Evolutionary conservation across 2,888 invertebrate species (phyloP), one percentile per base, ranked within the genome.

Genomic region (Drosophila pegasa): DNA sequence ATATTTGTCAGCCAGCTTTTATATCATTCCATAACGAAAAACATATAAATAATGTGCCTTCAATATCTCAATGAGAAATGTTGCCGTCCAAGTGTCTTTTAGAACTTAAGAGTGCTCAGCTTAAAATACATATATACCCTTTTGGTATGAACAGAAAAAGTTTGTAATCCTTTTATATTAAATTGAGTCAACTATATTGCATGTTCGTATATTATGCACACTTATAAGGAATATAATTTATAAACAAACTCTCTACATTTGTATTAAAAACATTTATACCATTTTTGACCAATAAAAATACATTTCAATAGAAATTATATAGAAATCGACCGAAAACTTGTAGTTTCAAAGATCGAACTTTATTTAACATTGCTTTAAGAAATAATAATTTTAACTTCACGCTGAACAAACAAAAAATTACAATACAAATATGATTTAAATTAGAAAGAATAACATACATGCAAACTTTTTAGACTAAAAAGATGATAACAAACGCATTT

Each of bases 81-180:
- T 67, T 74, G 56, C 80, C 81, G 81, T 82, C 87, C 81, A 87
- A 83, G 67, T 72, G 71, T 82, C 78, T 78, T 68, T 12, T 88
- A 88, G 78, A 55, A 47, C 29, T 38, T 87, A 81, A 81, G 74
- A 61, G 58, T 5, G 35, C 25, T 61, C 33, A 25, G 16, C 43
- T 60, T 50, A 56, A 25, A 35, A 38, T 20, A 48, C 3, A 14
- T 31, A 3, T 27, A n/a, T 81, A 70, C 68, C 75, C 54, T 65
- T 71, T 71, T 87, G 69, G 59, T 78, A n/a, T 48, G 54, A 41
- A 27, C 51, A 45, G 31, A 35, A 50, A 25, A 54, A 35, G 1
- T 16, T 25, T 55, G 31, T 12, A 12, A 12, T 9, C 41, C 22
- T 43, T 61, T 20, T n/a, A 20, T 18, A 63, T 14, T 38, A 8